Evolutionary conservation across 2,888 invertebrate genomes (phyloP), one percentile per base, ranked within the genome.

Genomic region (Tenthredo livida): DNA sequence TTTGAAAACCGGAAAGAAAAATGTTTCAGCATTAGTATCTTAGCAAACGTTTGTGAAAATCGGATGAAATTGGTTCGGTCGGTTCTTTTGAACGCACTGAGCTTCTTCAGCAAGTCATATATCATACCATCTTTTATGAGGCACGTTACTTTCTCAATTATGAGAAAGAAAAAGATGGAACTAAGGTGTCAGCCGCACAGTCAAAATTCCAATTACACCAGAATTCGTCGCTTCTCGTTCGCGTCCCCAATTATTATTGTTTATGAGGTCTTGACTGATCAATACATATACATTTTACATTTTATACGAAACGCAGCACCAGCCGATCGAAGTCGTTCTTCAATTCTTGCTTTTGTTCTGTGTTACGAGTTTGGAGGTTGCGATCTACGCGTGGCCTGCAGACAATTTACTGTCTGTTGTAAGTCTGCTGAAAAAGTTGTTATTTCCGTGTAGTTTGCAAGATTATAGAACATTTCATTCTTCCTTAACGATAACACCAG

Each of bases 361-460:
- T 5, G 21, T 43, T 21, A 43, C 72, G 40, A 21, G 40, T 10
- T n/a, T 43, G 43, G 72, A 72, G 40, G 4, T 72, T 21, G 17
- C n/a, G 37, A n/a, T 72, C 21, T 72, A 43, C 21, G 72, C 72
- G 17, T 72, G 72, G 72, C 72, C 72, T 12, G 72, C 72, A 10
- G 72, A 72, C 25, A n/a, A 72, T 72, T 72, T 72, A 43, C 40
- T 43, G 25, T n/a, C 37, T 10, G 43, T 72, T n/a, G 72, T 72
- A 43, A 72, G 72, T 72, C 25, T 72, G 5, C 10, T 72, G 6
- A 9, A 15, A 33, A 21, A 40, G 5, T 43, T 40, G 2, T 21
- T 72, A 12, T 37, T 43, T n/a, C 9, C 3, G 21, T 10, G 9
- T 72, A 15, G 17, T 67, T 10, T 33, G 1, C 5, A 33, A 33